Percentiles rank a stretch among this genome's conserved stretches.
Conservation (phyloP, 2,888 invertebrate species). For the Apoderus coryli region DNA sequence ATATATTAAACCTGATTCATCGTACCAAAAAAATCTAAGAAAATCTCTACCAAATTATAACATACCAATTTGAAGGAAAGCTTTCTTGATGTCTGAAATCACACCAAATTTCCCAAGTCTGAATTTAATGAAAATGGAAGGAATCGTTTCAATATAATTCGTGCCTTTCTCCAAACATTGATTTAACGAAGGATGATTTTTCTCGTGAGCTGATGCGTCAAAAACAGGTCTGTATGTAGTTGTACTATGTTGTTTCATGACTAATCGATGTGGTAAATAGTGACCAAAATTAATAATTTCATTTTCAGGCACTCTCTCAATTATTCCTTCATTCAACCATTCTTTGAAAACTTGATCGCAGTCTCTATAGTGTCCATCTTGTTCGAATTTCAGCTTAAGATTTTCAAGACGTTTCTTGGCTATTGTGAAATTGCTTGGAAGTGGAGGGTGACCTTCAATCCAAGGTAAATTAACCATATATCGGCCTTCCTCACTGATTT, state of each 20-base stretch:
- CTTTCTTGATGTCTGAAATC: constrained; percentile 20
- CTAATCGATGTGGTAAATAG: not conserved
- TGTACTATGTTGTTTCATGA: constrained; percentile 1
- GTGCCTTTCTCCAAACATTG: constrained; percentile 22
- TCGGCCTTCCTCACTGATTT: no score
- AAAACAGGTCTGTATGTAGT: constrained; percentile 22
- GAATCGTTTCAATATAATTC: constrained; percentile 18
- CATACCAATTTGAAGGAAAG: constrained; percentile 18
- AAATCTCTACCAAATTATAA: constrained; percentile 17
- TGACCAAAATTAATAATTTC: no score
- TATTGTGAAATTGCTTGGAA: no score
- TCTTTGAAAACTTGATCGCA: no score
- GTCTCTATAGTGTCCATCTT: no score
- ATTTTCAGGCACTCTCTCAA: no score
- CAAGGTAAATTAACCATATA: no score
- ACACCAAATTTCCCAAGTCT: constrained; percentile 15
- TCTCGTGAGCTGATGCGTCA: constrained; percentile 19
- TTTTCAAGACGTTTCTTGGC: no score
- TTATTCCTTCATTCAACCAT: no score
- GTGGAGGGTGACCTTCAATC: no score
- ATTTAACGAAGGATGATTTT: constrained; percentile 20
- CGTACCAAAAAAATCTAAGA: constrained; percentile 20
- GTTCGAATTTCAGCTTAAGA: no score
- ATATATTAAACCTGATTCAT: constrained; percentile 8
- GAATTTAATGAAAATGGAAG: constrained; percentile 15